Conservation (phyloP, 2,888 invertebrate species). For the Diaperis boleti region DNA sequence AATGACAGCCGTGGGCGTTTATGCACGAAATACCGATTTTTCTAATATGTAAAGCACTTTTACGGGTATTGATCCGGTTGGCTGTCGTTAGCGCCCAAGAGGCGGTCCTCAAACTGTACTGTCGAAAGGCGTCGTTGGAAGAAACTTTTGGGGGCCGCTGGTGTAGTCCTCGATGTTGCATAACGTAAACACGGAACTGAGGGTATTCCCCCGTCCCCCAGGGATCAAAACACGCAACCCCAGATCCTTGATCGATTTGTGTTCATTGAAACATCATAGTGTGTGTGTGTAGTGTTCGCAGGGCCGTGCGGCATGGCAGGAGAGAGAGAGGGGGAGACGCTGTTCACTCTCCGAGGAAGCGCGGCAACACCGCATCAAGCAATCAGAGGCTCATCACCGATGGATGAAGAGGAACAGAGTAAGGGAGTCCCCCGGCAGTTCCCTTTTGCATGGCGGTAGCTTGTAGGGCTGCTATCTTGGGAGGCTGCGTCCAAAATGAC, state of each 20-base stretch:
- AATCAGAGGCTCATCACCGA: constrained; percentile 75
- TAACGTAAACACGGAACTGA: neutral
- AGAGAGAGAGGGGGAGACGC: constrained; percentile 71
- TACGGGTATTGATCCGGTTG: neutral
- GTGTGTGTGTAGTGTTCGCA: constrained; percentile 76
- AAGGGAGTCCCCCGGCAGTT: constrained; percentile 56
- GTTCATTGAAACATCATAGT: constrained; percentile 32
- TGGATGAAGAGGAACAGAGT: constrained; percentile 92
- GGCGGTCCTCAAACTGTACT: no score
- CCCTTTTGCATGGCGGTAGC: no score
- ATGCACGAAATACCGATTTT: neutral
- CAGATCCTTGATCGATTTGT: neutral
- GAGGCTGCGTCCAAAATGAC: no score
- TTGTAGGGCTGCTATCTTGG: no score
- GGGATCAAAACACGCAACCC: neutral
- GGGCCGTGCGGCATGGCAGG: constrained; percentile 88
- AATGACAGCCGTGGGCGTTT: no score
- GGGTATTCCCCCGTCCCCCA: neutral
- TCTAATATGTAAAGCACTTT: neutral
- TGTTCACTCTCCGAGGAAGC: constrained; percentile 78
- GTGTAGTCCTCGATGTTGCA: neutral
- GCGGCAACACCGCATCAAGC: constrained; percentile 72
- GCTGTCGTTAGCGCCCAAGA: no score
- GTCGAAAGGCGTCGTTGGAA: no score
- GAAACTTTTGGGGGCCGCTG: no score